phyloP scores from a whole-genome alignment of 2,888 invertebrate genomes.

The Caenorhabditis auriculariae region DNA sequence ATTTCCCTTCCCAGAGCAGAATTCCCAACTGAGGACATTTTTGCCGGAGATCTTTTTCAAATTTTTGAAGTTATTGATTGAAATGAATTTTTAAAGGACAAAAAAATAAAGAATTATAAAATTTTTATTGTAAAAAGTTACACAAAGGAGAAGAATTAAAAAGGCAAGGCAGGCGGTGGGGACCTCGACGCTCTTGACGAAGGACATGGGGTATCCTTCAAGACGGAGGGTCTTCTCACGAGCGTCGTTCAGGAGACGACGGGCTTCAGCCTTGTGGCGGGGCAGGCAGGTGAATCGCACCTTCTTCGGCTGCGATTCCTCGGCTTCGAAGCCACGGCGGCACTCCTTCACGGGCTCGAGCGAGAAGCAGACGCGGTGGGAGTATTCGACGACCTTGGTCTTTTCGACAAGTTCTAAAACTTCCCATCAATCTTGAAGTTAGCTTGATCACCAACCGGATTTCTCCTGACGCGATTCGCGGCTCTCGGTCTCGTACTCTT shows the following conservation, averaged over 20 bases:
- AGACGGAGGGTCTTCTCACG: slow-evolving; percentile 26
- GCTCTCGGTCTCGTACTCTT: slow-evolving; percentile 21
- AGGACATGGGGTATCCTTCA: slow-evolving; percentile 24
- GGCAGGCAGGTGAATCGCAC: slow-evolving; percentile 49
- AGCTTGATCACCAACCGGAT: not conserved
- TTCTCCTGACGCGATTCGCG: slow-evolving; percentile 1
- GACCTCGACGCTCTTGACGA: slow-evolving; percentile 29
- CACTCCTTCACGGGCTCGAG: slow-evolving; percentile 47
- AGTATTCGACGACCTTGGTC: slow-evolving; percentile 49
- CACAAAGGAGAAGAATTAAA: slow-evolving; percentile 3
- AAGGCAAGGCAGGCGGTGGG: slow-evolving; percentile 28
- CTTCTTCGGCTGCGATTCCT: slow-evolving; percentile 17
- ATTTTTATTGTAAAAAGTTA: too few species aligned
- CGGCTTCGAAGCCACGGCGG: slow-evolving; percentile 19
- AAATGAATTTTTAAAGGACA: not conserved
- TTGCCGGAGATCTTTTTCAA: too few species aligned
- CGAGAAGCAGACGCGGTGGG: slow-evolving; percentile 55
- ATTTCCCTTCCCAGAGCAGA: too few species aligned
- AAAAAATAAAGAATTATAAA: not conserved
- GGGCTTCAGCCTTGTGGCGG: slow-evolving; percentile 44
- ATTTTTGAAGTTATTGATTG: too few species aligned
- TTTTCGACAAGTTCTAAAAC: slow-evolving; percentile 40
- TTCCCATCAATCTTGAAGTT: not conserved
- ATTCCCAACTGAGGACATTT: too few species aligned
- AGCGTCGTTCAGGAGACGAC: slow-evolving; percentile 39